Base-by-base conservation (phyloP, 2,888 invertebrate genomes). In the Thera britannica region DNA sequence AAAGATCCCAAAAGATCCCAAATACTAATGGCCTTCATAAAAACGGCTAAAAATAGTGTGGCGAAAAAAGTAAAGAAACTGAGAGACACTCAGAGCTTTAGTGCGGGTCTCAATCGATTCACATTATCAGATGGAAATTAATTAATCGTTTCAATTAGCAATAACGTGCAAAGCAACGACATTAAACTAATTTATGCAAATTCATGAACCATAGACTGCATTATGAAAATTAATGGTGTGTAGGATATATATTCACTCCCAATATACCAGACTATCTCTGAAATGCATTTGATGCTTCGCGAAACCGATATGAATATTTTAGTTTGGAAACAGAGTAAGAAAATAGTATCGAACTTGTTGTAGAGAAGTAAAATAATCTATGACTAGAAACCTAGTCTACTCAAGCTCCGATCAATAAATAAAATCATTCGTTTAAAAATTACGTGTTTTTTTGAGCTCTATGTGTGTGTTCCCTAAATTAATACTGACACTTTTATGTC, bases 241-340 rank as follows among this genome's bases (percentile, higher is more conserved):
- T 46, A 46, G 9, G 46, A 38, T 49, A 38, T 57, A 49, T 9
- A 44, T 23, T 59, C 52, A 34, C 2, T 46, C 44, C 9, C 9
- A 46, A 41, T 38, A n/a, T 56, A 36, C 12, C 41, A 3, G 34
- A 54, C 48, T 59, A 65, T 67, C 54, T 49, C 57, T 58, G 52
- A 67, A 66, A 67, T 74, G 71, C 69, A 70, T 70, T 67, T 58
- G 51, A 77, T 72, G 72, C 73, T 67, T 74, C 72, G 83, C 78
- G 69, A 79, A 79, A 82, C 78, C 79, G 80, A 80, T 85, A 84
- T 89, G 85, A 90, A 90, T 90, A 90, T 88, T 88, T 88, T 80
- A 87, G 83, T 81, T 81, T 41, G 63, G 73, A 80, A 83, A 81
- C 2, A 38, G 60, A 11, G 55, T 55, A 9, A 11, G 36, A 55